phyloP scores from a whole-genome alignment of 2,797 vertebrate species.

The Pteropus rufus region DNA sequence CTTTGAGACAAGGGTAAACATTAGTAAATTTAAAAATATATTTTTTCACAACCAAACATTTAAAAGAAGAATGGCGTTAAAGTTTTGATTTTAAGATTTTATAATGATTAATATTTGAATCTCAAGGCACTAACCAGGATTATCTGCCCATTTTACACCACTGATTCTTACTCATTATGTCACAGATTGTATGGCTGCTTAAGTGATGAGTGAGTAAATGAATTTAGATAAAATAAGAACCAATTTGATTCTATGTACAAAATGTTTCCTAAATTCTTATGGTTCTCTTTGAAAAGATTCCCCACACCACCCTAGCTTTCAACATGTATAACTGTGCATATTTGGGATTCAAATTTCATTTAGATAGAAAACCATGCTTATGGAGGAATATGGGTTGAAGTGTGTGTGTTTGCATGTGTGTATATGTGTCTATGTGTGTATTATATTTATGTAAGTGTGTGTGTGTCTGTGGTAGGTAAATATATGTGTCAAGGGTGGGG shows the following conservation, averaged over 20 bases:
- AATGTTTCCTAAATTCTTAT: conserved; percentile 14
- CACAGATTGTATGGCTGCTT: background rate
- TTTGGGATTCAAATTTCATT: background rate
- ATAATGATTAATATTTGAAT: background rate
- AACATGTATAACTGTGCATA: background rate
- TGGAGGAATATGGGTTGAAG: background rate
- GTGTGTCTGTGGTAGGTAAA: background rate
- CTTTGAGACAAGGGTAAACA: background rate
- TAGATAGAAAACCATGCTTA: conserved; percentile 11
- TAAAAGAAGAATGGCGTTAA: background rate
- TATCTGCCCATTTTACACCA: background rate
- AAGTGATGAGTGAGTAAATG: background rate
- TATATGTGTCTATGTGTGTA: background rate
- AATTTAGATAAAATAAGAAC: conserved; percentile 16
- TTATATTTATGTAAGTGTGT: background rate
- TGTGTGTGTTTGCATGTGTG: background rate
- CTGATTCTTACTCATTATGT: background rate
- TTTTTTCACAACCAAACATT: background rate
- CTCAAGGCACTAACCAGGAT: background rate
- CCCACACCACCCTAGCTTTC: background rate
- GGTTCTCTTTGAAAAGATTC: background rate
- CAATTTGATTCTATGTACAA: background rate
- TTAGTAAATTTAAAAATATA: background rate
- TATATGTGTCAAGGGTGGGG: background rate
- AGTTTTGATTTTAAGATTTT: background rate